Percentiles rank a stretch among this genome's conserved stretches.
Evolutionary conservation across 2,797 vertebrate species (phyloP).

Genomic region (Helostoma temminkii): DNA sequence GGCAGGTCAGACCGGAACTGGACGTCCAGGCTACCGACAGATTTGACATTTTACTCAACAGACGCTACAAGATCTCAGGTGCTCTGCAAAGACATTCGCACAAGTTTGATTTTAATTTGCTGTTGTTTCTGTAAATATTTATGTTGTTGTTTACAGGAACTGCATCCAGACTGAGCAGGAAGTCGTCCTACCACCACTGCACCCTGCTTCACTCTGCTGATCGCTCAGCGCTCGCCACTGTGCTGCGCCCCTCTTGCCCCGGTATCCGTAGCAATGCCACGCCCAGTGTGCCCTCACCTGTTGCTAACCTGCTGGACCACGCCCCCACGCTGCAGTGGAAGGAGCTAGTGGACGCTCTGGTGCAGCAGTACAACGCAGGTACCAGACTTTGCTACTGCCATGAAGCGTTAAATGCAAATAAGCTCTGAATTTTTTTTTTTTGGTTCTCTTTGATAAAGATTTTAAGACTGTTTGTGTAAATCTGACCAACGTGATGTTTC

Average conservation of each 20-base stretch:
- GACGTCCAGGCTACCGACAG: slow-evolving; percentile 88
- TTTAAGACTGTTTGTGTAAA: no score
- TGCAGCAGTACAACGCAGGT: slow-evolving; percentile 84
- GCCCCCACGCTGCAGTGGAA: slow-evolving; percentile 87
- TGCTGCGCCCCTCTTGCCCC: slow-evolving; percentile 86
- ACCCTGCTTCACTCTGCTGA: slow-evolving; percentile 90
- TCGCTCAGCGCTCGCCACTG: slow-evolving; percentile 79
- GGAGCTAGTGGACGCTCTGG: slow-evolving; percentile 85
- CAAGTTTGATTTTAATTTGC: not conserved
- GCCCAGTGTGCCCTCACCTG: slow-evolving; percentile 88
- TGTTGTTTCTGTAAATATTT: not conserved
- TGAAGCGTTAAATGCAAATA: no score
- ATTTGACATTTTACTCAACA: slow-evolving; percentile 90
- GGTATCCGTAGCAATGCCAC: slow-evolving; percentile 93
- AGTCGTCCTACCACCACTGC: slow-evolving; percentile 94
- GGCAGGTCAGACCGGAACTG: slow-evolving; percentile 82
- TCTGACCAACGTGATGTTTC: no score
- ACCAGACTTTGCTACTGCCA: not conserved
- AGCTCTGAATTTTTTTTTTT: no score
- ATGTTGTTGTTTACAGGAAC: slow-evolving; percentile 79
- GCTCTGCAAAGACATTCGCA: slow-evolving; percentile 26
- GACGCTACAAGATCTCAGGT: slow-evolving; percentile 92
- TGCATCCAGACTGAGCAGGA: slow-evolving; percentile 91
- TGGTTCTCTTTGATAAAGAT: no score
- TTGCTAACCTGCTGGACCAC: slow-evolving; percentile 90